A percentile compares a stretch with the other conserved stretches of the same genome.
These are phyloP conservation scores for Pandemis corylana DNA, from an alignment of 2,888 invertebrate species.

Conservation along the genomic window DNA sequence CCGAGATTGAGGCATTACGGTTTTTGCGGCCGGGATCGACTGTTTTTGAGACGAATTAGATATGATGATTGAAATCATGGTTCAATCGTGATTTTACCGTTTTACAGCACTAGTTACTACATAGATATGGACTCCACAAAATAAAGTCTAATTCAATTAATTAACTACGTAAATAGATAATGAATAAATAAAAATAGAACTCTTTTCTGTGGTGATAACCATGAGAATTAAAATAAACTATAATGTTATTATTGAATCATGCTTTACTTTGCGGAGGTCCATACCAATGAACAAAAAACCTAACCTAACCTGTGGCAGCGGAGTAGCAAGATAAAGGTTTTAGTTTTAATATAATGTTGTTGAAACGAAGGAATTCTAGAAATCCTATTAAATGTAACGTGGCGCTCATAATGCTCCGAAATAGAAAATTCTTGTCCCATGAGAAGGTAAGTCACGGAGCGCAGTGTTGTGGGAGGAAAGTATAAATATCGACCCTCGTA, in stretches of 20 bases:
- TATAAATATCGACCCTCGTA: constrained; percentile 77
- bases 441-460: constrained; percentile 60
- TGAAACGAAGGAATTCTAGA: constrained; percentile 47
- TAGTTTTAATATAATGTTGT: constrained; percentile 14
- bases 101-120: neutral
- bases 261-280: too few species aligned
- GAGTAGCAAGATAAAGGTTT: too few species aligned
- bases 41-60: neutral
- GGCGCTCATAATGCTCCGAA: constrained; percentile 60
- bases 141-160: too few species aligned
- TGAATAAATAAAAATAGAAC: too few species aligned
- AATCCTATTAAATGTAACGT: constrained; percentile 49
- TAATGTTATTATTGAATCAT: too few species aligned
- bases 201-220: too few species aligned
- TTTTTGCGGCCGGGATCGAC: neutral
- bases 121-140: neutral
- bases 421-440: constrained; percentile 71
- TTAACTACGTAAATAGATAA: too few species aligned
- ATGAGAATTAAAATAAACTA: constrained; percentile 2
- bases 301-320: too few species aligned
- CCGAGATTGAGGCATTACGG: neutral
- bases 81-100: neutral
- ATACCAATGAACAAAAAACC: too few species aligned
- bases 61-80: neutral
- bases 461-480: constrained; percentile 66